Evolutionary conservation across 2,797 vertebrate genomes (phyloP), one percentile per base, ranked within the genome.

Genomic region (Xiphophorus birchmanni): DNA sequence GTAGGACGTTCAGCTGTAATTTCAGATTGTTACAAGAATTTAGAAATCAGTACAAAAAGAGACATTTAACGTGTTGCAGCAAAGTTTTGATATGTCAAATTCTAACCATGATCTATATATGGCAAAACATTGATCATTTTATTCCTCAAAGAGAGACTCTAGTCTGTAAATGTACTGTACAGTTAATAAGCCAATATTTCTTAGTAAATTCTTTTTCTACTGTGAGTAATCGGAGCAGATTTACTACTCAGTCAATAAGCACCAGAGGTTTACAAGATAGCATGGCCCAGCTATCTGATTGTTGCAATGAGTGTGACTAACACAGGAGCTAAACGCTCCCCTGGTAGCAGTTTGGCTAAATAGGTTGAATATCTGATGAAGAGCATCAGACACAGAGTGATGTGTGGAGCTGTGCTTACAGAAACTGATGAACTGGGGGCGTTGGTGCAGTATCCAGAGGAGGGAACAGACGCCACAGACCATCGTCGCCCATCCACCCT

Each of bases 381-480:
- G 44, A 71, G 29, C 45, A 21, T 71, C 69, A 80, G 67, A 45
- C 10, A 35, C 44, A 40, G 21, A 54, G 23, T 26, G 42, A 60
- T 32, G 29, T 12, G 12, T 15, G 60, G 32, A 40, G 54, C 58
- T 78, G 5, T 29, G 23, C 94, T 97, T 96, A 98, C 97, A 90
- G 97, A 98, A 74, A 98, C 95, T 1, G 97, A 98, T 87, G 98
- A 98, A 91, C 97, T 98, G 90, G 97, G 97, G 2, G 97, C 97
- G 83, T 97, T 99, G 89, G 97, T 99, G 88, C 98, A 97, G 93
- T 99, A 99, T 93, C 98, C 98, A 74, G 98, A 99, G 0, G 98
- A 98, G 12, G 97, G 97, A 78, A 98, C 93, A 0, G 97, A 98
- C 0, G 97, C 97, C 80, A 98, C 96, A 4, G 98, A 99, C 98